Evolutionary conservation across 2,113 vertebrate species (phyloP).

Genomic region (Bos indicus): DNA sequence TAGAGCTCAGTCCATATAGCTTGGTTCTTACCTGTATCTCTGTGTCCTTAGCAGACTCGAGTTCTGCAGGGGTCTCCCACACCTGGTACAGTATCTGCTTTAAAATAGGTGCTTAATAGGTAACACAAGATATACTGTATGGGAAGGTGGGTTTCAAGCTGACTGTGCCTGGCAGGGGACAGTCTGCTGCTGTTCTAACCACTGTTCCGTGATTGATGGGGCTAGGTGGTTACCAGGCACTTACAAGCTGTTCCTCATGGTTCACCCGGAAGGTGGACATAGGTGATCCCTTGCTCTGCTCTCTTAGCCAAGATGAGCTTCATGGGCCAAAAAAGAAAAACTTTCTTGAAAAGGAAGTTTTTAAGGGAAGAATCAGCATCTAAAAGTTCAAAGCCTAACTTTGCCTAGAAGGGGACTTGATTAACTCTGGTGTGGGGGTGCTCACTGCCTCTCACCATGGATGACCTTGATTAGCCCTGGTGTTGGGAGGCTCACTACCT

Average conservation of each 20-base stretch:
- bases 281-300: background rate
- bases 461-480: background rate
- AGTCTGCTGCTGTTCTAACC: background rate
- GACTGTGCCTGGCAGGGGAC: background rate
- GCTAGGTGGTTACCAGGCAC: background rate
- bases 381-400: background rate
- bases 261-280: background rate
- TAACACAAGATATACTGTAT: rapidly evolving
- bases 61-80: background rate
- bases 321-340: background rate
- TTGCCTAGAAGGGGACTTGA: background rate
- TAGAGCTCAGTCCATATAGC: background rate
- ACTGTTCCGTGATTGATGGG: background rate
- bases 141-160: background rate
- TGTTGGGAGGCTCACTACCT: background rate
- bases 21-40: background rate
- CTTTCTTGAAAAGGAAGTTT: background rate
- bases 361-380: background rate
- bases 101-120: background rate
- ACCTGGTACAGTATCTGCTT: background rate
- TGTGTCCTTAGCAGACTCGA: background rate
- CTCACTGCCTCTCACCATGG: background rate
- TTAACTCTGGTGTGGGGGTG: background rate
- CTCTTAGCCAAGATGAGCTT: background rate
- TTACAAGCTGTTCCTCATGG: background rate